A percentile compares a stretch with the other conserved stretches of the same genome.
phyloP scores from a whole-genome alignment of 1,140 invertebrate genomes.

The Drosophila santomea region DNA sequence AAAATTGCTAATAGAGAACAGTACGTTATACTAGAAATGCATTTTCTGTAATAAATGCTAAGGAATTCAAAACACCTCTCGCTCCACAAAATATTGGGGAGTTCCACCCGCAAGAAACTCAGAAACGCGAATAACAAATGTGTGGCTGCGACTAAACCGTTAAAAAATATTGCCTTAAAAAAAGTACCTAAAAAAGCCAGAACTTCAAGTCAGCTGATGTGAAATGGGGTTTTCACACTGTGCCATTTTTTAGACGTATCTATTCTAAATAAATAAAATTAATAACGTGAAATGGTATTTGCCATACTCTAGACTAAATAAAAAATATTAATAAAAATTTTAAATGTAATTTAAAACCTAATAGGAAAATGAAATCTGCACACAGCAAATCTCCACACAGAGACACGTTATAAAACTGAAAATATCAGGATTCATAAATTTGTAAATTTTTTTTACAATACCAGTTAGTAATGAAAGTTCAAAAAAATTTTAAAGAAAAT shows the following conservation, averaged over 20 bases:
- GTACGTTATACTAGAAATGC: slow-evolving; percentile 36
- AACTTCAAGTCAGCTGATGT: not conserved
- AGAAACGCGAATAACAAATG: slow-evolving; percentile 15
- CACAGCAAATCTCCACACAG: too few species aligned
- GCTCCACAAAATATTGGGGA: not conserved
- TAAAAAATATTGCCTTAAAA: not conserved
- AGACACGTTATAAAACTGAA: too few species aligned
- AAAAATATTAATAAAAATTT: too few species aligned
- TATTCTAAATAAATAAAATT: too few species aligned
- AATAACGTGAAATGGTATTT: too few species aligned
- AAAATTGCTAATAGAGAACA: not conserved
- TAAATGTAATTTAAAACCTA: too few species aligned
- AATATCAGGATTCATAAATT: too few species aligned
- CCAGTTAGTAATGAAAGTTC: too few species aligned
- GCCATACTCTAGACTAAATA: too few species aligned
- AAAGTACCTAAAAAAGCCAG: slow-evolving; percentile 2
- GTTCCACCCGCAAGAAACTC: slow-evolving; percentile 10
- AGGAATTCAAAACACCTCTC: not conserved
- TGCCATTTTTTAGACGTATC: not conserved
- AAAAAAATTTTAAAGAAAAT: too few species aligned
- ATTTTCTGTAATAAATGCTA: slow-evolving; percentile 9
- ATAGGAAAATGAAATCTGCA: too few species aligned
- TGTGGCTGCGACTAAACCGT: not conserved
- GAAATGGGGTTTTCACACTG: not conserved
- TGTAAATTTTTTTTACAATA: too few species aligned